Evolutionary conservation across 2,797 vertebrate genomes (phyloP).

Genomic region (Xenopus petersii): DNA sequence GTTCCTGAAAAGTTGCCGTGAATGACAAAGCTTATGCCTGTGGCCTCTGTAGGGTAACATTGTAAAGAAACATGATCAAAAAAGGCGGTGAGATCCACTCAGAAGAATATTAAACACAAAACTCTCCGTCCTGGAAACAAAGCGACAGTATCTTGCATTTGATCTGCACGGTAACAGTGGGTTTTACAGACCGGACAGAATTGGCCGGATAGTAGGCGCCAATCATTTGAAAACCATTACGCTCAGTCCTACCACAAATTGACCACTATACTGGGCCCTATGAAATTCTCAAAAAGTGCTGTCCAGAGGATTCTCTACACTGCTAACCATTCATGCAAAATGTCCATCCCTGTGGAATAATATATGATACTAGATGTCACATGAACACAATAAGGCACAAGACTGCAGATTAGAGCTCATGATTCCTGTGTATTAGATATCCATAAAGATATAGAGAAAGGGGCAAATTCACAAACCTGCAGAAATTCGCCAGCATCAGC

Average conservation of each 20-base stretch:
- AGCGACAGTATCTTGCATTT: background rate
- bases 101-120: too few species aligned
- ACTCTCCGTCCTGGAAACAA: background rate
- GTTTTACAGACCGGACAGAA: rapidly evolving
- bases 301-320: background rate
- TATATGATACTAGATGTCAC: too few species aligned
- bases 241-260: background rate
- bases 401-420: too few species aligned
- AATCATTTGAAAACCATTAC: conserved; percentile 2
- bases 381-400: too few species aligned
- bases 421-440: too few species aligned
- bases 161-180: background rate
- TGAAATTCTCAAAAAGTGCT: background rate
- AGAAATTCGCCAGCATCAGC: too few species aligned
- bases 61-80: conserved; percentile 87
- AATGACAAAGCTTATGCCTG: conserved; percentile 94
- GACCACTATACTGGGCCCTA: background rate
- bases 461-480: too few species aligned
- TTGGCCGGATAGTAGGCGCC: rapidly evolving
- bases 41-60: conserved; percentile 94
- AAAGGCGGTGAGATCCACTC: too few species aligned
- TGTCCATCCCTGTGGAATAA: too few species aligned
- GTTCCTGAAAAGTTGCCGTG: conserved; percentile 99
- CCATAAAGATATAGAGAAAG: too few species aligned
- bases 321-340: too few species aligned